A percentile compares a stretch with the other conserved stretches of the same genome.
phyloP scores from a whole-genome alignment of 2,797 vertebrate species.

The Lycodopsis pacificus region DNA sequence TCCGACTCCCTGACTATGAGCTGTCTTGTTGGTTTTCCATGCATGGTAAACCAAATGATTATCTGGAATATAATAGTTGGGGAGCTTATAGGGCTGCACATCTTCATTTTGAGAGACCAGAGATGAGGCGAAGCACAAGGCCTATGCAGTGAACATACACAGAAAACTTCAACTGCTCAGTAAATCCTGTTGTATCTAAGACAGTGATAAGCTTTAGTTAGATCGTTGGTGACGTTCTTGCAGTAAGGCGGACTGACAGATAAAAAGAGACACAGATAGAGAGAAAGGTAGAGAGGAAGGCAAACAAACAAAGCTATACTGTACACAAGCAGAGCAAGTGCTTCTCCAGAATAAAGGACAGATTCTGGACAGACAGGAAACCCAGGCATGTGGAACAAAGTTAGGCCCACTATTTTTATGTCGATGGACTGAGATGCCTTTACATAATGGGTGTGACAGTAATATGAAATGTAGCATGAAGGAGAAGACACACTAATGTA shows the following conservation, averaged over 20 bases:
- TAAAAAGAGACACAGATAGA: conserved; percentile 7
- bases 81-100: conserved; percentile 11
- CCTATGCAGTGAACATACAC: background rate
- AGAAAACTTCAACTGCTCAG: background rate
- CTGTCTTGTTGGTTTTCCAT: conserved; percentile 43
- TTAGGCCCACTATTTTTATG: conserved; percentile 65
- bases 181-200: conserved; percentile 25
- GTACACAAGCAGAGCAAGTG: conserved; percentile 39
- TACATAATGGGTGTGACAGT: conserved; percentile 52
- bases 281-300: conserved; percentile 13
- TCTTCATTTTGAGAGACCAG: conserved; percentile 33
- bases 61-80: conserved; percentile 37
- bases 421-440: conserved; percentile 54
- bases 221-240: conserved; percentile 44
- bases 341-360: conserved; percentile 75
- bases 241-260: conserved; percentile 22
- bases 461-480: conserved; percentile 66
- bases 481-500: conserved; percentile 45
- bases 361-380: conserved; percentile 67
- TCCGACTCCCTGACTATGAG: conserved; percentile 31
- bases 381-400: conserved; percentile 61
- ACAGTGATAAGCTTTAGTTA: conserved; percentile 41
- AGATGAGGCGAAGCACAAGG: conserved; percentile 18
- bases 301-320: conserved; percentile 35
- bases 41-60: conserved; percentile 48